Conservation (phyloP, 2,113 vertebrate genomes). For the Circaetus cinerascens region DNA sequence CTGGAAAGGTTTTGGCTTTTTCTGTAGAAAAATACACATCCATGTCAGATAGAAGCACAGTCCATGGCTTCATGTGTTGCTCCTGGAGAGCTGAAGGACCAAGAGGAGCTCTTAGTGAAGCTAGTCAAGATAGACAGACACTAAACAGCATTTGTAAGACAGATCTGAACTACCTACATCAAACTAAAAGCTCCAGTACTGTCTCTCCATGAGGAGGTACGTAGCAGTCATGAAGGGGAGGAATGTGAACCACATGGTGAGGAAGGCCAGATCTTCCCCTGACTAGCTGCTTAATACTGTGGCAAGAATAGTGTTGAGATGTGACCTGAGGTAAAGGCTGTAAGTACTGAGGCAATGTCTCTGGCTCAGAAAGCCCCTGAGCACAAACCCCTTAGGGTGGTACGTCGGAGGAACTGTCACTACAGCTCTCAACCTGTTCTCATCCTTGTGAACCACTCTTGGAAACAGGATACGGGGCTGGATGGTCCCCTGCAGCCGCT, state of each 20-base stretch:
- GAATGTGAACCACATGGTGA: fast-evolving
- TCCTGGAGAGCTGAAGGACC: neutral
- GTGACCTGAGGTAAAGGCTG: neutral
- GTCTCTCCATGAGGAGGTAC: neutral
- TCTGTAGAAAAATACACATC: neutral
- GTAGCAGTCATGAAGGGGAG: neutral
- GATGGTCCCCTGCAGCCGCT: neutral
- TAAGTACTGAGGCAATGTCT: neutral
- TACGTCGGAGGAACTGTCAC: neutral
- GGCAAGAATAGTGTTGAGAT: neutral
- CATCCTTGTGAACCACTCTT: neutral
- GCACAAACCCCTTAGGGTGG: neutral
- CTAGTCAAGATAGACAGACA: neutral
- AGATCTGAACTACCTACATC: neutral
- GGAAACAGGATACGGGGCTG: neutral
- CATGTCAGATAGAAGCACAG: neutral
- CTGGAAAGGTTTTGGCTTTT: neutral
- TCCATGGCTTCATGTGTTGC: neutral
- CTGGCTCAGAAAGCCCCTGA: neutral
- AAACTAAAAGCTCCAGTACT: neutral
- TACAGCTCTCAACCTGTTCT: neutral
- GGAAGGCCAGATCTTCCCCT: neutral
- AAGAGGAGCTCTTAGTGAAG: neutral
- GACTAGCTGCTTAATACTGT: neutral
- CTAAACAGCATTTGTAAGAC: neutral